Conservation (phyloP, 2,113 vertebrate species). For the Poecile atricapillus region DNA sequence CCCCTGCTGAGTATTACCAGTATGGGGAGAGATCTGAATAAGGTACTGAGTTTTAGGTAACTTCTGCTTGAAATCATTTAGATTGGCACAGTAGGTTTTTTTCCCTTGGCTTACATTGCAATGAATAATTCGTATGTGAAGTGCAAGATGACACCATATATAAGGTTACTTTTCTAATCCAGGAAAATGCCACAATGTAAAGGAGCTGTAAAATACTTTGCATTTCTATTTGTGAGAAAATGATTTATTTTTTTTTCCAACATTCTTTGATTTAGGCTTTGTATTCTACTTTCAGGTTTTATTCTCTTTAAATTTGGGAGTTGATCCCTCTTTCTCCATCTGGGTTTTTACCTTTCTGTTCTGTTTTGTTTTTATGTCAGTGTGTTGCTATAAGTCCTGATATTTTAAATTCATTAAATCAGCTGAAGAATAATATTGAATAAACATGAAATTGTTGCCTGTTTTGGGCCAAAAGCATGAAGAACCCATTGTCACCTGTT, state of each 20-base stretch:
- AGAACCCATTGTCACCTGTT: background rate
- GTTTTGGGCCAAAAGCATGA: background rate
- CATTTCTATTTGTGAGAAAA: background rate
- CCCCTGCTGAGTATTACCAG: fast-evolving
- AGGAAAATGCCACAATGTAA: background rate
- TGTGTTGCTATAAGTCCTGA: background rate
- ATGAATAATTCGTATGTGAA: background rate
- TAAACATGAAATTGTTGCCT: background rate
- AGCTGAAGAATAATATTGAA: background rate
- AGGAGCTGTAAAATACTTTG: background rate
- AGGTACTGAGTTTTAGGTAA: background rate
- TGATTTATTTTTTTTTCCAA: fast-evolving
- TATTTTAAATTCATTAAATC: background rate
- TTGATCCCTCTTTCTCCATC: background rate
- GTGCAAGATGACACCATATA: background rate
- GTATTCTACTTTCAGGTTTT: background rate
- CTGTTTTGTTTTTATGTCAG: background rate
- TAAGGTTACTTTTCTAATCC: background rate
- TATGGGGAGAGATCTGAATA: background rate
- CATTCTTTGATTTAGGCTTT: background rate
- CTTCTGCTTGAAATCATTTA: background rate
- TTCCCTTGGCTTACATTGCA: background rate
- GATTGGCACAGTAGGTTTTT: background rate
- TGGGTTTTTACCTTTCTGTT: background rate
- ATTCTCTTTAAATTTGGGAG: background rate